Percentiles rank a stretch among this genome's conserved stretches.
These are phyloP conservation scores for Tor tambroides DNA, from an alignment of 2,113 vertebrate genomes.

Conservation along the genomic window DNA sequence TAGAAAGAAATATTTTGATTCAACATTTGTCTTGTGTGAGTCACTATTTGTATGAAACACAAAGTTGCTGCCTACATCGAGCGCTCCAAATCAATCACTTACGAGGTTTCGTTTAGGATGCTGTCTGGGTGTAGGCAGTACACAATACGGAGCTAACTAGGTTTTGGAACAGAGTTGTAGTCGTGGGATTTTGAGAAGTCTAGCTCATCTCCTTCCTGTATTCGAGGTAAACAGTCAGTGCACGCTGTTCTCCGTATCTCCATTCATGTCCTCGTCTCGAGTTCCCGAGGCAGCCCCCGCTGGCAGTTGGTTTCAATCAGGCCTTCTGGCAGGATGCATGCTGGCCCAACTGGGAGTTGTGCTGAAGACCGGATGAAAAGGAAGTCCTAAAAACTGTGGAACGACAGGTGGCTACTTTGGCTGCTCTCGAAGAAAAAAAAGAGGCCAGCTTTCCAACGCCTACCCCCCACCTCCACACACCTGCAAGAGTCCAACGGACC, in stretches of 20 bases:
- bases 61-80: neutral
- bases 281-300: slow-evolving; percentile 49
- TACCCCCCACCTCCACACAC: slow-evolving; percentile 29
- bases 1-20: no score
- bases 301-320: slow-evolving; percentile 73
- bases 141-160: neutral
- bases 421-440: slow-evolving; percentile 31
- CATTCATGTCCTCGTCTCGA: neutral
- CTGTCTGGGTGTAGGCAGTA: neutral
- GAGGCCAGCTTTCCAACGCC: slow-evolving; percentile 6
- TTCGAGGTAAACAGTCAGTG: slow-evolving; percentile 34
- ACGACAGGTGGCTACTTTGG: slow-evolving; percentile 69
- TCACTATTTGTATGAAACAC: neutral
- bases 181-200: slow-evolving; percentile 5
- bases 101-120: neutral
- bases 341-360: slow-evolving; percentile 65
- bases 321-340: slow-evolving; percentile 63
- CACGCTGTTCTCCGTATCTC: slow-evolving; percentile 14
- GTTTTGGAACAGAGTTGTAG: neutral
- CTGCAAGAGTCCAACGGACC: slow-evolving; percentile 39
- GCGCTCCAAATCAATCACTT: neutral
- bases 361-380: slow-evolving; percentile 71
- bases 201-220: slow-evolving; percentile 33
- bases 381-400: slow-evolving; percentile 69
- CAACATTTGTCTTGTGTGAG: neutral